A percentile compares a stretch with the other conserved stretches of the same genome.
Conservation (phyloP, 1,140 invertebrate genomes). For the Megalonaias nervosa region DNA sequence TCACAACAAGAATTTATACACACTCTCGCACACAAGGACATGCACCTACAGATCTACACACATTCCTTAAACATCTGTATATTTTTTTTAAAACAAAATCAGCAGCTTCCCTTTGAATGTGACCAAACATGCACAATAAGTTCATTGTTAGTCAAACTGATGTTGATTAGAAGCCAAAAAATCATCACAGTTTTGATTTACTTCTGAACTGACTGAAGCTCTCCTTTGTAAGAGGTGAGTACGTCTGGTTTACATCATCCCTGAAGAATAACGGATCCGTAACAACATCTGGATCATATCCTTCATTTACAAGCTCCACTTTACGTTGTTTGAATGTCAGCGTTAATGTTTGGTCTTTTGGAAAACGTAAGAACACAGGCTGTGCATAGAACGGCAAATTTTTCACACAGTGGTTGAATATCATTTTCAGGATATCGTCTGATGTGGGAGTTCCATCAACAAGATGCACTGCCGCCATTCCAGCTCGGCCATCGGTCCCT, state of each 20-base stretch:
- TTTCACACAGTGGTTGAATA: slow-evolving; percentile 8
- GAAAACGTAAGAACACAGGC: slow-evolving; percentile 17
- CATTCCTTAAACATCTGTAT: too few species aligned
- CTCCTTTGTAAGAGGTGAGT: neutral
- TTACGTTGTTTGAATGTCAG: slow-evolving; percentile 22
- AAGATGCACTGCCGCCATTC: slow-evolving; percentile 21
- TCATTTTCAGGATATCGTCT: neutral
- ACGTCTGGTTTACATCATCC: slow-evolving; percentile 1
- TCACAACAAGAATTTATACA: too few species aligned
- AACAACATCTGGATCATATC: slow-evolving; percentile 7
- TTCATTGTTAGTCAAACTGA: too few species aligned
- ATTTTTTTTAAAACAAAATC: too few species aligned
- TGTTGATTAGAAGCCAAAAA: too few species aligned
- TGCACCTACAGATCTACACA: too few species aligned
- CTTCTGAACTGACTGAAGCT: too few species aligned
- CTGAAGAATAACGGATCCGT: slow-evolving; percentile 12
- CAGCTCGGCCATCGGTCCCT: slow-evolving; percentile 15
- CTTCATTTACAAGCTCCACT: slow-evolving; percentile 1
- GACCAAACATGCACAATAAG: too few species aligned
- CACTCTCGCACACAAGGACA: too few species aligned
- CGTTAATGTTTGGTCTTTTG: neutral
- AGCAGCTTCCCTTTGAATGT: too few species aligned
- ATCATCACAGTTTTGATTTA: too few species aligned
- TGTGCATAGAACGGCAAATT: slow-evolving; percentile 11
- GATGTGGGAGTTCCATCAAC: neutral